A percentile compares a stretch with the other conserved stretches of the same genome.
Evolutionary conservation across 2,888 invertebrate species (phyloP).

Genomic region (Therioaphis trifolii): DNA sequence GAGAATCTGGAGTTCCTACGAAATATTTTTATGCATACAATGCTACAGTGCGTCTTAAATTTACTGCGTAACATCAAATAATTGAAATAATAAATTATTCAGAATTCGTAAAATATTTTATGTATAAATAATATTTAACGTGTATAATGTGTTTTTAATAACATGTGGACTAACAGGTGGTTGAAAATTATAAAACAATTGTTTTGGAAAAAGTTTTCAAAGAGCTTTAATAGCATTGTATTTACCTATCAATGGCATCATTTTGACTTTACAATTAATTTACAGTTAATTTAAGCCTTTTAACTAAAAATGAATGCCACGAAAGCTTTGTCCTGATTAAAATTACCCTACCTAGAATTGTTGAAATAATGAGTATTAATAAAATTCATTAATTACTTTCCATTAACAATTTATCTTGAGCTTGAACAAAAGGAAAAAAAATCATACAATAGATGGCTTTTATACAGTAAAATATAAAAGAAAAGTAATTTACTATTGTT

Average conservation of each 20-base stretch:
- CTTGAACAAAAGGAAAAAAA: not conserved
- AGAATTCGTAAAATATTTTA: too few relatives aligned
- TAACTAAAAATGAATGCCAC: not conserved
- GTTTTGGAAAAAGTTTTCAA: too few relatives aligned
- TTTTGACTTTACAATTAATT: slow-evolving; percentile 25
- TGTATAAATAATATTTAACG: too few relatives aligned
- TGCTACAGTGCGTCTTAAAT: too few relatives aligned
- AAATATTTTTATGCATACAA: too few relatives aligned
- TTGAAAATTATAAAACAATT: too few relatives aligned
- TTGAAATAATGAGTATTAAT: not conserved
- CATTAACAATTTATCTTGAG: not conserved
- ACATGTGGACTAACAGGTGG: too few relatives aligned
- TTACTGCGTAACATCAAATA: too few relatives aligned
- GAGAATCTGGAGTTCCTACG: too few relatives aligned
- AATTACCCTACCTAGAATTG: not conserved
- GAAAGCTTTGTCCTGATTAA: not conserved
- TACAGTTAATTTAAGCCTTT: slow-evolving; percentile 2
- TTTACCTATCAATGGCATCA: not conserved
- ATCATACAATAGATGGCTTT: not conserved
- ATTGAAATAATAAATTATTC: too few relatives aligned
- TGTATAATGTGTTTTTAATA: too few relatives aligned
- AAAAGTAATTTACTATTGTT: not conserved
- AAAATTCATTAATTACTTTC: not conserved
- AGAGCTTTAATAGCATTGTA: not conserved
- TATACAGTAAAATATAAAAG: not conserved